Evolutionary conservation across 2,113 vertebrate genomes (phyloP).

Genomic region (Probosciger aterrimus): DNA sequence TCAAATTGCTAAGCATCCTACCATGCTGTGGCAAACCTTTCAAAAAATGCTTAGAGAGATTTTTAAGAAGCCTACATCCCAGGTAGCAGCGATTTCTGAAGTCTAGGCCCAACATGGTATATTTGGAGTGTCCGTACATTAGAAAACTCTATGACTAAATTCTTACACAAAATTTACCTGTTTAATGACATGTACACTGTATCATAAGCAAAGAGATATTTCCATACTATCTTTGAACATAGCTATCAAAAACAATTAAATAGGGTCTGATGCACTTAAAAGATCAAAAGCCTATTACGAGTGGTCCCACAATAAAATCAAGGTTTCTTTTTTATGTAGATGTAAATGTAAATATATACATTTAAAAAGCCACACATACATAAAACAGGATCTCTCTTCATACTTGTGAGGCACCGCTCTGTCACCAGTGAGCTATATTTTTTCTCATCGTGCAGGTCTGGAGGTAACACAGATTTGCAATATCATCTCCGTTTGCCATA

Average conservation of each 20-base stretch:
- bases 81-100: not conserved
- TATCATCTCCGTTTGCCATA: not conserved
- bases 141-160: not conserved
- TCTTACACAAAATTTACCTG: not conserved
- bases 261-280: not conserved
- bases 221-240: not conserved
- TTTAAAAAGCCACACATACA: not conserved
- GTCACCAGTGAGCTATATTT: not conserved
- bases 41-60: not conserved
- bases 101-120: not conserved
- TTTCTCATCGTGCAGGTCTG: not conserved
- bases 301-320: not conserved
- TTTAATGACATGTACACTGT: not conserved
- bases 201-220: not conserved
- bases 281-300: not conserved
- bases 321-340: not conserved
- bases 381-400: not conserved
- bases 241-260: not conserved
- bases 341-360: not conserved
- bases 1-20: not conserved
- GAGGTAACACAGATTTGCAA: not conserved
- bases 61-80: not conserved
- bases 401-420: not conserved
- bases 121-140: not conserved
- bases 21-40: rapidly evolving